A percentile compares a stretch with the other conserved stretches of the same genome.
phyloP scores from a whole-genome alignment of 2,888 invertebrate species.

The Dicroscelio sp. region DNA sequence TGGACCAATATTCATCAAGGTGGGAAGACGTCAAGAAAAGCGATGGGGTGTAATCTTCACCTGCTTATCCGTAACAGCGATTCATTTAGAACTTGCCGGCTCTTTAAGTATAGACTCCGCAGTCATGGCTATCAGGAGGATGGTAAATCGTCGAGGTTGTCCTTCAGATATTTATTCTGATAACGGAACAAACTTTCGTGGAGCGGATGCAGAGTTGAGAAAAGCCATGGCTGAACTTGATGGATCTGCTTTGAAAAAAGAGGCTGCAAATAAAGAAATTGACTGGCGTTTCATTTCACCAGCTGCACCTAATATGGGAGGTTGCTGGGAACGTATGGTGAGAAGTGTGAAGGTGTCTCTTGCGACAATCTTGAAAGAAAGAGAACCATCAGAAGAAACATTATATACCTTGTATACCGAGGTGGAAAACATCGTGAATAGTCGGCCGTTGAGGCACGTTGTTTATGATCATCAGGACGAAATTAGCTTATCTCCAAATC shows the following conservation, averaged over 20 bases:
- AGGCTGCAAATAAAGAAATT: background rate
- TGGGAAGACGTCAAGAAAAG: slow-evolving; percentile 79
- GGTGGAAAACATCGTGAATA: slow-evolving; percentile 46
- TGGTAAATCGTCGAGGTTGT: slow-evolving; percentile 25
- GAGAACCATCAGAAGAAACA: slow-evolving; percentile 12
- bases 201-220: slow-evolving; percentile 62
- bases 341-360: slow-evolving; percentile 35
- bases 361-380: background rate
- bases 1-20: slow-evolving; percentile 78
- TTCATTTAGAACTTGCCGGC: slow-evolving; percentile 76
- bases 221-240: background rate
- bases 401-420: slow-evolving; percentile 41
- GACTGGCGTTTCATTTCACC: background rate
- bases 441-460: slow-evolving; percentile 45
- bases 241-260: background rate
- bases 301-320: slow-evolving; percentile 38
- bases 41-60: slow-evolving; percentile 81
- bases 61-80: slow-evolving; percentile 76
- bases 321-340: slow-evolving; percentile 32
- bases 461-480: slow-evolving; percentile 14
- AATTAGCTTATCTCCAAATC: slow-evolving; percentile 52
- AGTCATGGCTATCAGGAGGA: slow-evolving; percentile 71
- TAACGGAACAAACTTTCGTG: slow-evolving; percentile 5
- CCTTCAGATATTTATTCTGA: background rate
- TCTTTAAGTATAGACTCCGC: slow-evolving; percentile 64